phyloP scores from a whole-genome alignment of 2,888 invertebrate species.

The Limulus polyphemus region DNA sequence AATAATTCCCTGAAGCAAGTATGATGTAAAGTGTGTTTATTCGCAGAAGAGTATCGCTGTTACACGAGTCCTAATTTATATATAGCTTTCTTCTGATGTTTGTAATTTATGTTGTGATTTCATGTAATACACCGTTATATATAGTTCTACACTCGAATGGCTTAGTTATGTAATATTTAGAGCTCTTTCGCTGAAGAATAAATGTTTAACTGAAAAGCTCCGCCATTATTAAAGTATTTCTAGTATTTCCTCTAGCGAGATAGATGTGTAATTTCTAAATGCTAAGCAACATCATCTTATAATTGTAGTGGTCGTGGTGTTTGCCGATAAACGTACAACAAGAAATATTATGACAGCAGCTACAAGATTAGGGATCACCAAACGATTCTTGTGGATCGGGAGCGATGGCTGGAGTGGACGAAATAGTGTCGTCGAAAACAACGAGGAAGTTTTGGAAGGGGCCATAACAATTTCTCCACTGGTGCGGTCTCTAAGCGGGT shows the following conservation, averaged over 20 bases:
- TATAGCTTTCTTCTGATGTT: too few species aligned
- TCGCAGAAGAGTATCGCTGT: too few species aligned
- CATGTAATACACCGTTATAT: too few species aligned
- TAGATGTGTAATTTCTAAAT: not conserved
- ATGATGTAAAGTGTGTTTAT: too few species aligned
- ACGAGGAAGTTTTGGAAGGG: constrained; percentile 39
- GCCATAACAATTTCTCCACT: constrained; percentile 45
- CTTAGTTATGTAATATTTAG: too few species aligned
- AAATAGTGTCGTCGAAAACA: constrained; percentile 28
- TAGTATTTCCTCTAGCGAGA: not conserved
- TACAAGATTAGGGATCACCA: constrained; percentile 30
- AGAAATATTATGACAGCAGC: constrained; percentile 40
- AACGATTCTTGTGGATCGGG: constrained; percentile 43
- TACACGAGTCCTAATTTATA: too few species aligned
- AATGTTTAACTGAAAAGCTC: too few species aligned
- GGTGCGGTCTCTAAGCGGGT: constrained; percentile 39
- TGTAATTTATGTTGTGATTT: too few species aligned
- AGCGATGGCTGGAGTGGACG: constrained; percentile 44
- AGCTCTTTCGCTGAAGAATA: too few species aligned
- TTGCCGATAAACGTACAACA: constrained; percentile 41
- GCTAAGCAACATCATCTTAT: not conserved
- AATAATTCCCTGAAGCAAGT: too few species aligned
- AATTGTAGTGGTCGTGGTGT: constrained; percentile 42
- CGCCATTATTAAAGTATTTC: too few species aligned
- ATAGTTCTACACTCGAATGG: too few species aligned